Base-by-base conservation (phyloP, 2,797 vertebrate species). In the Erpetoichthys calabaricus region DNA sequence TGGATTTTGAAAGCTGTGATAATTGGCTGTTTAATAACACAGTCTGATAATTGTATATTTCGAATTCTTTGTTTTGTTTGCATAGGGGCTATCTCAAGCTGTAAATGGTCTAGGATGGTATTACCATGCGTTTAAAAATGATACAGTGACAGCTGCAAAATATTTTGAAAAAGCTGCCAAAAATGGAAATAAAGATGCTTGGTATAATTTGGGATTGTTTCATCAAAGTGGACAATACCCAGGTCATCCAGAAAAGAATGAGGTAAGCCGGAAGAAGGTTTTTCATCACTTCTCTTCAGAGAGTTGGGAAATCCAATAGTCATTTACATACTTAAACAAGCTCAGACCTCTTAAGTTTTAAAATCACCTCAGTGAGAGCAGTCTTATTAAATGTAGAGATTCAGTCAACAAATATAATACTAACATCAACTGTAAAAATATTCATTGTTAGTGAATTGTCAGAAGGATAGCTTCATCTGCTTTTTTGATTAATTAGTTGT, bases 21-120 rank as follows among this genome's bases (percentile, higher is more conserved):
- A 49, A 25, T 25, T 25, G 25, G 25, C 25, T 25, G 25, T 25
- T 25, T 25, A 25, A 25, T 25, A 25, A 25, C 25, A 25, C 25
- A 25, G 25, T 25, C 25, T 25, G 25, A 25, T 45, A 44, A 46
- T 42, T 46, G n/a, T 44, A 58, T 25, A 5, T 45, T 5, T 45
- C 45, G 42, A 58, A 8, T 71, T 51, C 64, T 25, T 50, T 55
- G 8, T 46, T 5, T 76, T 64, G 57, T 65, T 44, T 65, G 68
- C 61, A 51, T 59, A 96, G 94, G 94, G 94, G 43, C 86, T 86
- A 58, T 80, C 82, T 61, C 83, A 85, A 8, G 94, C 93, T 44
- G 74, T 97, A 73, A 98, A 95, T 52, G 90, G 86, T 56, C 67
- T 95, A 52, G 94, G 93, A 56, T 96, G 91, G 92, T 94, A 94